Evolutionary conservation across 2,888 invertebrate species (phyloP).

Genomic region (Philereme transversata): DNA sequence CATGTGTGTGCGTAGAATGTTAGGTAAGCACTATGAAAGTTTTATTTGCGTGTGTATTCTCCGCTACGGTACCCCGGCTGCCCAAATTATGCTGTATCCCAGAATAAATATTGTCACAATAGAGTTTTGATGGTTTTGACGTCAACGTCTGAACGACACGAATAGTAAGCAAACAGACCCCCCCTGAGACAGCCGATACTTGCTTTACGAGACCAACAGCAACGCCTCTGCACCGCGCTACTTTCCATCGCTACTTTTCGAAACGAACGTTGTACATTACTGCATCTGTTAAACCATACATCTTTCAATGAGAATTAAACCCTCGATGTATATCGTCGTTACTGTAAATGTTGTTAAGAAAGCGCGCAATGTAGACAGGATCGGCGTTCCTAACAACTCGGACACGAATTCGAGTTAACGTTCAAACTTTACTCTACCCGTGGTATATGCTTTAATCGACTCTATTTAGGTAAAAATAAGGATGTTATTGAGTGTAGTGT

Average conservation of each 20-base stretch:
- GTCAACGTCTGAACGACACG: slow-evolving; percentile 33
- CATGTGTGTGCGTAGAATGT: not conserved
- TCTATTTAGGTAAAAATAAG: slow-evolving; percentile 36
- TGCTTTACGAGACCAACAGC: slow-evolving; percentile 45
- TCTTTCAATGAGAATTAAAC: not conserved
- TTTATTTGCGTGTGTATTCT: slow-evolving; percentile 12
- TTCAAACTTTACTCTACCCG: slow-evolving; percentile 37
- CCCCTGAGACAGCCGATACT: slow-evolving; percentile 54
- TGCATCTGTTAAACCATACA: not conserved
- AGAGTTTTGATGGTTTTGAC: slow-evolving; percentile 41
- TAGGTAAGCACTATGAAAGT: slow-evolving; percentile 14
- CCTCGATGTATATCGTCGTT: slow-evolving; percentile 10
- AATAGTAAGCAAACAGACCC: slow-evolving; percentile 49
- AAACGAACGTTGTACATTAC: slow-evolving; percentile 11
- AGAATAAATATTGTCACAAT: slow-evolving; percentile 51
- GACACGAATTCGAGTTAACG: slow-evolving; percentile 65
- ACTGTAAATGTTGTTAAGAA: slow-evolving; percentile 7
- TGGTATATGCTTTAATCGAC: slow-evolving; percentile 27
- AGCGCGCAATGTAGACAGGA: slow-evolving; percentile 44
- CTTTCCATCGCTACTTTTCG: not conserved
- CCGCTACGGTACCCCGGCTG: not conserved
- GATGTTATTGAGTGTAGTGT: slow-evolving; percentile 9
- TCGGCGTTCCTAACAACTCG: slow-evolving; percentile 59
- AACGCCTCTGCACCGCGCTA: slow-evolving; percentile 26
- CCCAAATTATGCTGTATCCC: slow-evolving; percentile 40